Evolutionary conservation across 2,113 vertebrate species (phyloP), one percentile per base, ranked within the genome.

Genomic region (Tauraco erythrolophus): DNA sequence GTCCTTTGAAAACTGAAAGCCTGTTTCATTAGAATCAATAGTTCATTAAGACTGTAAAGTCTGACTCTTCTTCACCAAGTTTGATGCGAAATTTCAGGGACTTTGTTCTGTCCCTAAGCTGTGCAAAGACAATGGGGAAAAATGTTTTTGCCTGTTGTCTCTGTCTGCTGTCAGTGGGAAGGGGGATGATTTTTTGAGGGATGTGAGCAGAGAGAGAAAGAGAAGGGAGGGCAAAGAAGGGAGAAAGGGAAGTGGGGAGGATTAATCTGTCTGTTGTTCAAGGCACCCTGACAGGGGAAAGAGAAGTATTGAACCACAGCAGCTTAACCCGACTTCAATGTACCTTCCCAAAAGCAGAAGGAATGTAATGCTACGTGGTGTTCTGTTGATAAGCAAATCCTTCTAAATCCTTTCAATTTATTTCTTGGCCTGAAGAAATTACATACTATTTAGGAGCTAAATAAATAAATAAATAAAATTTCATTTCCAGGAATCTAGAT

Each of bases 331-430:
- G 98, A 98, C 97, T 98, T 98, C 98, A 98, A 89, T 98, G 98
- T 97, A 97, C 97, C 98, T 98, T 98, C 97, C 97, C 96, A 81
- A 98, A 98, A 98, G 98, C 98, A 94, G 95, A 70, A 96, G 97
- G 94, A 98, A 98, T 97, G 97, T 97, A 98, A 98, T 95, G 97
- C 98, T 98, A 97, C 76, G 90, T 97, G 97, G 97, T 98, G 94
- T 98, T 98, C 94, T 83, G 98, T 98, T 98, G 98, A 99, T 99
- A 99, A 99, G 98, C 98, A 99, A 99, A 99, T 98, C 98, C 98
- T 80, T 95, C 96, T 97, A 98, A 99, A 99, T 99, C 98, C 98
- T 96, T 98, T 98, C 98, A 98, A 98, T 98, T 98, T 98, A 98
- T 98, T 98, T 98, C 97, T 98, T 98, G 97, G 98, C 98, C 97